Percentiles rank a stretch among this genome's conserved stretches.
Evolutionary conservation across 2,888 invertebrate species (phyloP).

Genomic region (Choreutis nemorana): DNA sequence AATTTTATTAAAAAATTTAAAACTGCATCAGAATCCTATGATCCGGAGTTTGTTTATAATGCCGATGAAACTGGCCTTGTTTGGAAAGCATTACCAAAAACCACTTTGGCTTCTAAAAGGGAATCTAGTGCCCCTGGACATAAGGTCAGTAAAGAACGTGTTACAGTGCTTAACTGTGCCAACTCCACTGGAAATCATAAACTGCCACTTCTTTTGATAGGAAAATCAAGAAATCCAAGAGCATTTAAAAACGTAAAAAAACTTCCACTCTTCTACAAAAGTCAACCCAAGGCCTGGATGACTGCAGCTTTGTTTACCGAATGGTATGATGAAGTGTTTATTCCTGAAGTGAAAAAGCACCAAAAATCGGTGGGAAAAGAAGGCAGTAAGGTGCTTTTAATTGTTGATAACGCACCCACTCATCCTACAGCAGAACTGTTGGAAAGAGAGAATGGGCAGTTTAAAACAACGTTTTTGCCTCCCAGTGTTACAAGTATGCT

Average conservation of each 20-base stretch:
- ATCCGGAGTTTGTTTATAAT: conserved; percentile 6
- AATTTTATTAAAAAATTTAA: conserved; percentile 11
- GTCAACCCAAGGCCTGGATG: too few species aligned
- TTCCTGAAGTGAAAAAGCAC: too few species aligned
- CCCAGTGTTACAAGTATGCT: too few species aligned
- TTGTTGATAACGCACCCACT: too few species aligned
- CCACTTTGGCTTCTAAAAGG: conserved; percentile 10
- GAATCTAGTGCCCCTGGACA: conserved; percentile 3
- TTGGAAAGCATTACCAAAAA: conserved; percentile 11
- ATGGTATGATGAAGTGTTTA: too few species aligned
- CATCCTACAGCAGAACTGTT: too few species aligned
- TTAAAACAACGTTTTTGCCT: too few species aligned
- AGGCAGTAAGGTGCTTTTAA: too few species aligned
- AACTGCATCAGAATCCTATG: conserved; percentile 4
- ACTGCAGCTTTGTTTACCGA: too few species aligned
- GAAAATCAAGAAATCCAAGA: background rate
- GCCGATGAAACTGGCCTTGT: conserved; percentile 10
- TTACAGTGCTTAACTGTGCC: conserved; percentile 1
- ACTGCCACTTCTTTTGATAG: conserved; percentile 1
- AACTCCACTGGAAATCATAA: conserved; percentile 2
- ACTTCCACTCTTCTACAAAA: too few species aligned
- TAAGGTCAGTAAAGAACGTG: conserved; percentile 1
- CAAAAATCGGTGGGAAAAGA: too few species aligned
- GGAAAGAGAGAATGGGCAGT: too few species aligned
- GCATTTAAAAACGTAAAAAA: background rate